A percentile compares a stretch with the other conserved stretches of the same genome.
phyloP scores from a whole-genome alignment of 2,888 invertebrate genomes.

The Anthophora plumipes region DNA sequence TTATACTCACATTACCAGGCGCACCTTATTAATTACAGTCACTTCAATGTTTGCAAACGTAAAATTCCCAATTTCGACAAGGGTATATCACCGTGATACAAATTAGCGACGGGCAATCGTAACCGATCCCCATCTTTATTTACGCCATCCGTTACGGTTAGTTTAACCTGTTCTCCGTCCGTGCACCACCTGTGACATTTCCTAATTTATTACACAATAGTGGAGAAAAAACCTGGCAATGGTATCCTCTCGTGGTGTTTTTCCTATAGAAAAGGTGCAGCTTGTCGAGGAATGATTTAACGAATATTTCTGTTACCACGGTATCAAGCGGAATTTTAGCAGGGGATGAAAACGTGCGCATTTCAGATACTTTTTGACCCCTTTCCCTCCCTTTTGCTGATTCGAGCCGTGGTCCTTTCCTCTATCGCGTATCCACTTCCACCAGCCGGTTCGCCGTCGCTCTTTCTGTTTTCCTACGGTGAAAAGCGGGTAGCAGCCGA shows the following conservation, averaged over 20 bases:
- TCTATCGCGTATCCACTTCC: conserved; percentile 28
- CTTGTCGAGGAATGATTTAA: background rate
- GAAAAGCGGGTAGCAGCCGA: conserved; percentile 77
- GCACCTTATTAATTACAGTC: conserved; percentile 31
- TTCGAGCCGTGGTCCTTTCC: conserved; percentile 13
- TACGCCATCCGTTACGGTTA: conserved; percentile 1
- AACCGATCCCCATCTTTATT: conserved; percentile 2
- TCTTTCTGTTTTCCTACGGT: conserved; percentile 69
- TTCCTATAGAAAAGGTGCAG: background rate
- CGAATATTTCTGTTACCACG: background rate
- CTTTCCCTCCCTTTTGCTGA: background rate
- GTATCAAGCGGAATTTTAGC: background rate
- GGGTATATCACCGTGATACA: conserved; percentile 6
- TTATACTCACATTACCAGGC: conserved; percentile 4
- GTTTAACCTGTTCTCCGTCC: background rate
- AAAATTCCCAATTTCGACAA: conserved; percentile 50
- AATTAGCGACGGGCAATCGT: conserved; percentile 4
- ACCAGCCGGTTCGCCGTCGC: conserved; percentile 21
- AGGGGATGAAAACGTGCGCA: background rate
- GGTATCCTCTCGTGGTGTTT: background rate
- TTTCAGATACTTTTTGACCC: conserved; percentile 28
- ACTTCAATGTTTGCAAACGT: conserved; percentile 20
- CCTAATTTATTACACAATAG: background rate
- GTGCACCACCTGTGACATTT: conserved; percentile 1
- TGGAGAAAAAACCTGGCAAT: background rate